Conservation (phyloP, 2,888 invertebrate species). For the Hedychridium roseum region DNA sequence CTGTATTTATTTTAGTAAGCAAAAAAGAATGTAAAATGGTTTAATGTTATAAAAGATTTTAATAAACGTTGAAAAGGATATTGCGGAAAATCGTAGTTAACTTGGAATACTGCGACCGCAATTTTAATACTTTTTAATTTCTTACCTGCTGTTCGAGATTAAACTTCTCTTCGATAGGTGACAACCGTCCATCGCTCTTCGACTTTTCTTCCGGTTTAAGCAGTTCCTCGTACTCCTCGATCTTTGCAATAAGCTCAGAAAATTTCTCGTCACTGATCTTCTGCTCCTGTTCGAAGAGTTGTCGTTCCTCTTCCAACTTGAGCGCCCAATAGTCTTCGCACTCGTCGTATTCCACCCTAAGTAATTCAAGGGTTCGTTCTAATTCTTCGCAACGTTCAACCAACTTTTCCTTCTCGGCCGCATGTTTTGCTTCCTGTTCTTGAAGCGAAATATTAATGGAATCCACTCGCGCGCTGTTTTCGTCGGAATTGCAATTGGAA, state of each 20-base stretch:
- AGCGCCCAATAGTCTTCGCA: conserved; percentile 88
- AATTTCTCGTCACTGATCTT: conserved; percentile 79
- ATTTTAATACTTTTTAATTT: too few relatives aligned
- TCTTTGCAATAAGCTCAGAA: conserved; percentile 75
- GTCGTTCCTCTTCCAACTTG: conserved; percentile 81
- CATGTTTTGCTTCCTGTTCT: conserved; percentile 61
- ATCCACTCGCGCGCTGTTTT: conserved; percentile 11
- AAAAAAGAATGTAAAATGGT: too few relatives aligned
- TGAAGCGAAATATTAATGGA: conserved; percentile 11
- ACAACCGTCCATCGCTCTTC: conserved; percentile 67
- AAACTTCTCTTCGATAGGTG: conserved; percentile 80
- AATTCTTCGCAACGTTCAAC: conserved; percentile 71
- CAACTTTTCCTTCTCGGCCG: conserved; percentile 60
- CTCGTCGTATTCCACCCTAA: conserved; percentile 81
- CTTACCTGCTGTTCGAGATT: conserved; percentile 71
- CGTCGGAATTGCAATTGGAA: conserved; percentile 9
- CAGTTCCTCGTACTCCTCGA: conserved; percentile 83
- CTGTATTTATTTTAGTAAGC: too few relatives aligned
- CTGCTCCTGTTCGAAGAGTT: conserved; percentile 78
- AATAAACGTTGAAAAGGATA: too few relatives aligned
- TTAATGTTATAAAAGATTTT: too few relatives aligned
- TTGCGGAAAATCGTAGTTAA: too few relatives aligned
- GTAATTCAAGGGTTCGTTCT: conserved; percentile 77
- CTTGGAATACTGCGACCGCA: too few relatives aligned
- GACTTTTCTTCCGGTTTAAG: conserved; percentile 67